phyloP scores from a whole-genome alignment of 2,797 vertebrate genomes.

The Sphenodon punctatus region DNA sequence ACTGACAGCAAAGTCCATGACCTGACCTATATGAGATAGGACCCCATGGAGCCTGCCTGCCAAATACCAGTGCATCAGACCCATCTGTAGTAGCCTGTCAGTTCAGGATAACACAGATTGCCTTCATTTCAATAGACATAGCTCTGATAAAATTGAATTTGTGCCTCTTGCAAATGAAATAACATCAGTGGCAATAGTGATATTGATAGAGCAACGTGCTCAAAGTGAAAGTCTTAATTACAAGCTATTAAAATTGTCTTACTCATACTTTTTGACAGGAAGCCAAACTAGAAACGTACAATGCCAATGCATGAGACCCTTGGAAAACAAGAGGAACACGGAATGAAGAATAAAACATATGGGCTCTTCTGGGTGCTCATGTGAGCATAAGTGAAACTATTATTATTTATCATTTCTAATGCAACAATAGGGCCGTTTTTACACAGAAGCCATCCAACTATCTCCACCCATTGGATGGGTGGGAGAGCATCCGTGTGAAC shows the following conservation, averaged over 20 bases:
- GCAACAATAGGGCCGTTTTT: too few relatives aligned
- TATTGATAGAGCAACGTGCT: background rate
- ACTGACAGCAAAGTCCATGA: background rate
- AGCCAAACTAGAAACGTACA: background rate
- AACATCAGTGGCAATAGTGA: background rate
- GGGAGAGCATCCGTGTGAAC: too few relatives aligned
- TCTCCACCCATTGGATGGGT: too few relatives aligned
- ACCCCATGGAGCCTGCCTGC: too few relatives aligned
- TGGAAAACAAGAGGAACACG: background rate
- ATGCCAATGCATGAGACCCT: background rate
- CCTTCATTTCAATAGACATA: too few relatives aligned
- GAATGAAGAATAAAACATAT: background rate
- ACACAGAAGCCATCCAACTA: too few relatives aligned
- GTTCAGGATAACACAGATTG: too few relatives aligned
- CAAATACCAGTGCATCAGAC: too few relatives aligned
- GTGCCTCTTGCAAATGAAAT: background rate
- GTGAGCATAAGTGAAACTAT: background rate
- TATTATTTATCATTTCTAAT: background rate
- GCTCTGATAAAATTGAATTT: background rate
- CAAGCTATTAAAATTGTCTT: background rate
- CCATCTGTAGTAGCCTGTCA: too few relatives aligned
- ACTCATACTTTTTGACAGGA: background rate
- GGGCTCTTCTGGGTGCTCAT: background rate
- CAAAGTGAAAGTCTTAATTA: too few relatives aligned
- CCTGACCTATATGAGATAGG: background rate